phyloP scores from a whole-genome alignment of 2,113 vertebrate genomes.

The Chionomys nivalis region DNA sequence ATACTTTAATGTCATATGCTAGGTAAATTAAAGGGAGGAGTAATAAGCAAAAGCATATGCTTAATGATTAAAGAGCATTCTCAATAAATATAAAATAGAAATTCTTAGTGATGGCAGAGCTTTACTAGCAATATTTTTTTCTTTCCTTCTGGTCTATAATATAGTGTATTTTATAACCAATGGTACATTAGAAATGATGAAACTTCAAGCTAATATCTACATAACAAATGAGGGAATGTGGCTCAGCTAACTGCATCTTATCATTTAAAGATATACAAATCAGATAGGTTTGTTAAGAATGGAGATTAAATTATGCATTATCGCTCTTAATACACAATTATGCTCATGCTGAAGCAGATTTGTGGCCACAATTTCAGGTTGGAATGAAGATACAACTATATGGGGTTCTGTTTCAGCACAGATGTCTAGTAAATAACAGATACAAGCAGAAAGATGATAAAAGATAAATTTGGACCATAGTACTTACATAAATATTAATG shows the following conservation, averaged over 20 bases:
- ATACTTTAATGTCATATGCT: background rate
- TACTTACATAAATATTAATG: conserved; percentile 2
- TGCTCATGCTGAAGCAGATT: background rate
- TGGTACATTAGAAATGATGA: conserved; percentile 1
- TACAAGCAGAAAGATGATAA: background rate
- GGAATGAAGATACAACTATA: background rate
- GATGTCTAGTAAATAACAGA: background rate
- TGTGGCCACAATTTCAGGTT: background rate
- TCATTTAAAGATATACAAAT: background rate
- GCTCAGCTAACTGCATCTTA: background rate
- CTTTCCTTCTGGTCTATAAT: background rate
- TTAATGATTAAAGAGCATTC: background rate
- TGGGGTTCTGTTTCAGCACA: background rate
- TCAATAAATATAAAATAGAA: background rate
- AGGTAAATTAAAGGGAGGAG: background rate
- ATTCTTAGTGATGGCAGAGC: background rate
- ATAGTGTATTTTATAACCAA: background rate
- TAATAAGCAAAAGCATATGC: background rate
- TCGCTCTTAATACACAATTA: background rate
- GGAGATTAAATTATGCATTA: conserved; percentile 8
- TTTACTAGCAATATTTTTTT: background rate
- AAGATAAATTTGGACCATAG: background rate
- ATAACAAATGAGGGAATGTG: background rate
- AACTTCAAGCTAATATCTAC: background rate
- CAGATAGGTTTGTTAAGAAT: background rate